Base-by-base conservation (phyloP, 2,888 invertebrate species). In the Tipula confusa region DNA sequence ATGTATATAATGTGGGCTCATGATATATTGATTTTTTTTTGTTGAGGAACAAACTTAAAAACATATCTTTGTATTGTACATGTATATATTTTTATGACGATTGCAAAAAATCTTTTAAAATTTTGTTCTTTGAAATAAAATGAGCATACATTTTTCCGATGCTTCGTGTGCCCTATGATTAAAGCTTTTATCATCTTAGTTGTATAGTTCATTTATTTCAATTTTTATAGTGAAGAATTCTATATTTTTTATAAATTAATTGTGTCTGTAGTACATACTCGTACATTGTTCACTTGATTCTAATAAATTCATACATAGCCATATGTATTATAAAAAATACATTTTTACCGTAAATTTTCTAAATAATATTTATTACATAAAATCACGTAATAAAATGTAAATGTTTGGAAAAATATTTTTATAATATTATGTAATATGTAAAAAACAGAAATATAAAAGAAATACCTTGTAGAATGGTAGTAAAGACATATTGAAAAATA, bases 361-460 rank as follows among this genome's bases (percentile, higher is more conserved):
- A 3, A 64, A 64, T 64, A 64, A 64, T 64, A 64, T 64, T 64
- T 64, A 64, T 64, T 64, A 24, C 64, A 64, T 11, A 64, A 64
- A 64, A 18, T 64, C 64, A 64, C 64, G 64, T 64, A 64, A 64
- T 24, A 64, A 1, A 64, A 64, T 24, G 64, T 64, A 64, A 64
- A 64, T 64, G 64, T 64, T 64, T 64, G 24, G 64, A 64, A 64
- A 43, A 64, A 64, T 64, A 64, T 38, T n/a, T 38, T n/a, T n/a
- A 6, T n/a, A 38, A 6, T 24, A 64, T 24, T 24, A 24, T 64
- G 24, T 64, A 64, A 64, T 64, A 24, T 43, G 15, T 43, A 43
- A 43, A n/a, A n/a, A n/a, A n/a, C n/a, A n/a, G n/a, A n/a, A n/a
- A n/a, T n/a, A n/a, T n/a, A n/a, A n/a, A n/a, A n/a, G n/a, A n/a